Evolutionary conservation across 2,888 invertebrate genomes (phyloP), one percentile per base, ranked within the genome.

Genomic region (Cecidostiba fungosa): DNA sequence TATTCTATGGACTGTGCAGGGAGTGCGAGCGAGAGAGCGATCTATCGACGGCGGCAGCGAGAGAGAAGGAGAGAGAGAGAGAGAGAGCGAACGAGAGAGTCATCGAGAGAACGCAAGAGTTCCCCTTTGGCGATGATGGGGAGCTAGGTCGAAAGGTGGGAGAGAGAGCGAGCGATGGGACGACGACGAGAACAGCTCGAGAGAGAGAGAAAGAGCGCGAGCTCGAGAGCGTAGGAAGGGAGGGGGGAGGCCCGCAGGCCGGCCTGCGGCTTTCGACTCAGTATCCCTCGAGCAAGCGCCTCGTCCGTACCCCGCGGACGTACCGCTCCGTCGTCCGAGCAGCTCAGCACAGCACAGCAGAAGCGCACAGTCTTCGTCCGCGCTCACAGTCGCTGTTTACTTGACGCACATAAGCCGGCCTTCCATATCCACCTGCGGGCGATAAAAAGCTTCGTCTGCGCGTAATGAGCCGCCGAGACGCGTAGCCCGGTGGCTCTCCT

Each of bases 271-370:
- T 82, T 82, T 83, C 91, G 89, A 91, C 91, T 93, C 93, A 93
- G 93, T 93, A 91, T 93, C 92, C 94, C 94, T 92, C 93, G 93
- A 92, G 93, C 93, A 92, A 94, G 93, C 93, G 93, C 92, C 92
- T 91, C 92, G 92, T 91, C 91, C 92, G 92, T 93, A 94, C 92
- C 94, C 94, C 92, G 93, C 88, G 90, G 89, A 91, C 88, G 83
- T 23, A 23, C 77, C 23, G 86, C 77, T 50, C 76, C 80, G 78
- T 47, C 16, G 89, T 88, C 87, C 87, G 80, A 81, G 70, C 88
- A 85, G 77, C 85, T 72, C 79, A 82, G 77, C 81, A 81, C 59
- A 23, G 23, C 10, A 59, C 12, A 62, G 62, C 62, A 62, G 62
- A n/a, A 62, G 62, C 32, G n/a, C 54, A 47, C 26, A 23, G 26